phyloP scores from a whole-genome alignment of 2,888 invertebrate genomes.

The Cephus pulcher region DNA sequence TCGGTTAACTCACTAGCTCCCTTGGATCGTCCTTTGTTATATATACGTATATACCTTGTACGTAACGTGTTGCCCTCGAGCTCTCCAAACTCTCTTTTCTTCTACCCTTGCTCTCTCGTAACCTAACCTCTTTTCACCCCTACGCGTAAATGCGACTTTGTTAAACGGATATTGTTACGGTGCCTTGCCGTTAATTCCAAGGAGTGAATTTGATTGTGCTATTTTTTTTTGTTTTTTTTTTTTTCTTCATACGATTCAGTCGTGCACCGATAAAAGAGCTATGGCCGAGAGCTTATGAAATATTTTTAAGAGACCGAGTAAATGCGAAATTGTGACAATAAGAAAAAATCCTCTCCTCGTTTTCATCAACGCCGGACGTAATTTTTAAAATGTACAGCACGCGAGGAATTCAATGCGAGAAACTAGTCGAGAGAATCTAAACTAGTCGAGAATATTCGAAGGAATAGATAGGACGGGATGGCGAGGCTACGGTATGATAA shows the following conservation, averaged over 20 bases:
- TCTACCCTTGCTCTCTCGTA: not conserved
- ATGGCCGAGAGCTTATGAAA: not conserved
- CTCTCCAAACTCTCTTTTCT: not conserved
- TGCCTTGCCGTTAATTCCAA: not conserved
- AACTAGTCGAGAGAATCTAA: not conserved
- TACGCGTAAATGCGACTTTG: not conserved
- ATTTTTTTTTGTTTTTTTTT: not conserved
- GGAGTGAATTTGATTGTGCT: not conserved
- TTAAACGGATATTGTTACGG: not conserved
- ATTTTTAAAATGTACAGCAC: not conserved
- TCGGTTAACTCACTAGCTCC: constrained; percentile 20
- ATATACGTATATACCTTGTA: not conserved
- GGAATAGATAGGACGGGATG: not conserved
- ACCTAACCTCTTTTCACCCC: not conserved
- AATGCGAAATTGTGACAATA: not conserved
- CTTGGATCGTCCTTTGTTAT: constrained; percentile 14
- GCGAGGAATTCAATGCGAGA: not conserved
- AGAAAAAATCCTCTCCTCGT: not conserved
- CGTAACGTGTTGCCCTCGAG: not conserved
- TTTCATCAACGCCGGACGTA: not conserved
- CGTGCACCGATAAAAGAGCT: not conserved
- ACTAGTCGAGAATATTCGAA: not conserved
- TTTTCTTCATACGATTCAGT: not conserved
- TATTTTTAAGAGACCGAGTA: not conserved
- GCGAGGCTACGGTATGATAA: constrained; percentile 13